Evolutionary conservation across 2,888 invertebrate genomes (phyloP).

Genomic region (Limnephilus auricula): DNA sequence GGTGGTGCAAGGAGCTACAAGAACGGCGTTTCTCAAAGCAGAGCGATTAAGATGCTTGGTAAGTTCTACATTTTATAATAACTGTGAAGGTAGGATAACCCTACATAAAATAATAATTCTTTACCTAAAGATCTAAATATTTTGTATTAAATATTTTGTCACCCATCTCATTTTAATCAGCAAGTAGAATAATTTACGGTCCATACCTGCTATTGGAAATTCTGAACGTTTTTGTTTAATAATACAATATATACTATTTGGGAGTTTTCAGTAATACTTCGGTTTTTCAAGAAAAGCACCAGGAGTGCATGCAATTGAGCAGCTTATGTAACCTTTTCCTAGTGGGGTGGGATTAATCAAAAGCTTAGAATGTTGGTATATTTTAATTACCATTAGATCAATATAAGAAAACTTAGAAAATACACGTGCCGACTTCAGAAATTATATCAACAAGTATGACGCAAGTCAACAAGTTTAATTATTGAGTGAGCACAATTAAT

Average conservation of each 20-base stretch:
- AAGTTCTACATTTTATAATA: constrained; percentile 71
- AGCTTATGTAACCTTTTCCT: too few species aligned
- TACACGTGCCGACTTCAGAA: not conserved
- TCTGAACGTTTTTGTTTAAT: too few species aligned
- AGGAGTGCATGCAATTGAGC: too few species aligned
- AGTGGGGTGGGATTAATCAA: too few species aligned
- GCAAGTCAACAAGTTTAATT: not conserved
- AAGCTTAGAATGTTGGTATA: not conserved
- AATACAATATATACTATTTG: too few species aligned
- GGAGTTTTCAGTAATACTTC: too few species aligned
- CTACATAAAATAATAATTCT: too few species aligned
- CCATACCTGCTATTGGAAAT: too few species aligned
- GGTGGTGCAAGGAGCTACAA: constrained; percentile 74
- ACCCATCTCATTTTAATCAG: not conserved
- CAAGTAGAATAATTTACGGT: not conserved
- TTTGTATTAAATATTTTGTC: too few species aligned
- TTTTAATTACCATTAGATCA: not conserved
- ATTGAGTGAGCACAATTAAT: not conserved
- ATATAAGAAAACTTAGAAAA: not conserved
- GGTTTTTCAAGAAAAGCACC: too few species aligned
- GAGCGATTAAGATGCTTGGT: constrained; percentile 90
- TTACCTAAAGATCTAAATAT: too few species aligned
- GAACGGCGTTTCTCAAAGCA: constrained; percentile 78
- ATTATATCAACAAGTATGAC: not conserved
- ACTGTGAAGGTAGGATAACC: not conserved